A percentile compares a stretch with the other conserved stretches of the same genome.
Evolutionary conservation across 2,888 invertebrate genomes (phyloP).

Genomic region (Heliconius cydno): DNA sequence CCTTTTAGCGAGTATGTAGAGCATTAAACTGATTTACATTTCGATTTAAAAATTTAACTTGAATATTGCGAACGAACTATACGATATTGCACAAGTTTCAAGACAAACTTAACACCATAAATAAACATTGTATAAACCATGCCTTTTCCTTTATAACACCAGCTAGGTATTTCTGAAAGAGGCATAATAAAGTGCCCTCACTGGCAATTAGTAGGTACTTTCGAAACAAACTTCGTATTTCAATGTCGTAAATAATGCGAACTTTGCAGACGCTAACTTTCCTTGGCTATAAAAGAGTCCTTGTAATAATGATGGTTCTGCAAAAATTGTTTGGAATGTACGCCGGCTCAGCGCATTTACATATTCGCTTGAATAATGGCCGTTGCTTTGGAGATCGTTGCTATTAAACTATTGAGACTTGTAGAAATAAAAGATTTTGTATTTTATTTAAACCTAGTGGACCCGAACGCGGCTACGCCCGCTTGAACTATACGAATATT

Average conservation of each 20-base stretch:
- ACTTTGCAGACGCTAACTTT: constrained; percentile 53
- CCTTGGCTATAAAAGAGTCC: constrained; percentile 43
- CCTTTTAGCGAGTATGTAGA: neutral
- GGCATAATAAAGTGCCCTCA: constrained; percentile 24
- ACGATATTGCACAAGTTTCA: constrained; percentile 5
- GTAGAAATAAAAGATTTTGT: neutral
- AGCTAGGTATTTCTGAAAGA: constrained; percentile 18
- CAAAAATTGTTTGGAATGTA: constrained; percentile 39
- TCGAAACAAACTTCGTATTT: constrained; percentile 44
- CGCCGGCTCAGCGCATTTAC: constrained; percentile 23
- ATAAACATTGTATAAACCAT: constrained; percentile 9
- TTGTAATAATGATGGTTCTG: constrained; percentile 34
- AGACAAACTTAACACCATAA: constrained; percentile 11
- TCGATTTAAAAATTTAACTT: neutral
- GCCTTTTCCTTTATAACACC: constrained; percentile 16
- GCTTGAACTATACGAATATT: too few species aligned
- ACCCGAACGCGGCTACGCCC: too few species aligned
- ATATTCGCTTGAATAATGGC: neutral
- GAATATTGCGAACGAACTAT: neutral
- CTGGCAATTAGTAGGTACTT: constrained; percentile 37
- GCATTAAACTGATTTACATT: too few species aligned
- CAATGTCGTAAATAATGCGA: constrained; percentile 50
- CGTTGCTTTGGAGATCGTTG: neutral
- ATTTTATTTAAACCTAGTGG: neutral
- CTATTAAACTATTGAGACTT: neutral